Conservation (phyloP, 92 coral and sea anemone species). For the Porites rus region DNA sequence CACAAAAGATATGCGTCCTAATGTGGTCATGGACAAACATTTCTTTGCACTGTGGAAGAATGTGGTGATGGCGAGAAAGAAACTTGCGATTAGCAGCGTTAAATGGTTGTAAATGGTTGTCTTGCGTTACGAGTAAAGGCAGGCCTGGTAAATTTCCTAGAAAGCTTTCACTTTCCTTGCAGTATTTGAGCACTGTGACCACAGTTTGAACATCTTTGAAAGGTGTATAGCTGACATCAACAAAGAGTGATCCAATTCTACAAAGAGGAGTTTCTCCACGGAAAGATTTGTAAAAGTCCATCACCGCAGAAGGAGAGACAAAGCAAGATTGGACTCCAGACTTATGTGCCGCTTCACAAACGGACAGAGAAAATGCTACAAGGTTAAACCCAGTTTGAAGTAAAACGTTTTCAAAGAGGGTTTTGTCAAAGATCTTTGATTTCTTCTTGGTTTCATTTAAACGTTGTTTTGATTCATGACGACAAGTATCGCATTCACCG, state of each 20-base stretch:
- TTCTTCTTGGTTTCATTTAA: background rate
- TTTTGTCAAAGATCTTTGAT: background rate
- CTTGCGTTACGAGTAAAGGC: slow-evolving; percentile 86
- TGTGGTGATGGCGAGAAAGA: slow-evolving; percentile 48
- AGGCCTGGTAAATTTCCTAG: slow-evolving; percentile 68
- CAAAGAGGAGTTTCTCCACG: slow-evolving; percentile 31
- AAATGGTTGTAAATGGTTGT: slow-evolving; percentile 61
- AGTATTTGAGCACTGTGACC: slow-evolving; percentile 62
- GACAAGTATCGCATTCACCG: background rate
- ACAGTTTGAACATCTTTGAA: slow-evolving; percentile 27
- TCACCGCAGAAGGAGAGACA: slow-evolving; percentile 51
- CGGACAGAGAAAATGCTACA: slow-evolving; percentile 47
- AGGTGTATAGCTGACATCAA: slow-evolving; percentile 39
- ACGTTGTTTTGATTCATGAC: background rate
- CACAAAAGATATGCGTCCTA: slow-evolving; percentile 32
- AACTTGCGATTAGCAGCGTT: slow-evolving; percentile 44
- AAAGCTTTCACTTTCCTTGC: slow-evolving; percentile 66
- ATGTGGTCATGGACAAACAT: slow-evolving; percentile 67
- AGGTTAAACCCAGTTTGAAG: slow-evolving; percentile 71
- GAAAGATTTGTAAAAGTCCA: slow-evolving; percentile 62
- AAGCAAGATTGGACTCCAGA: slow-evolving; percentile 30
- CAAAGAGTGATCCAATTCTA: slow-evolving; percentile 40
- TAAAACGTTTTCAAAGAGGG: slow-evolving; percentile 28
- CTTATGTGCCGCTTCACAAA: slow-evolving; percentile 26
- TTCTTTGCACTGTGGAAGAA: slow-evolving; percentile 68